Evolutionary conservation across 2,113 vertebrate genomes (phyloP), one percentile per base, ranked within the genome.

Genomic region (Muntiacus reevesi): DNA sequence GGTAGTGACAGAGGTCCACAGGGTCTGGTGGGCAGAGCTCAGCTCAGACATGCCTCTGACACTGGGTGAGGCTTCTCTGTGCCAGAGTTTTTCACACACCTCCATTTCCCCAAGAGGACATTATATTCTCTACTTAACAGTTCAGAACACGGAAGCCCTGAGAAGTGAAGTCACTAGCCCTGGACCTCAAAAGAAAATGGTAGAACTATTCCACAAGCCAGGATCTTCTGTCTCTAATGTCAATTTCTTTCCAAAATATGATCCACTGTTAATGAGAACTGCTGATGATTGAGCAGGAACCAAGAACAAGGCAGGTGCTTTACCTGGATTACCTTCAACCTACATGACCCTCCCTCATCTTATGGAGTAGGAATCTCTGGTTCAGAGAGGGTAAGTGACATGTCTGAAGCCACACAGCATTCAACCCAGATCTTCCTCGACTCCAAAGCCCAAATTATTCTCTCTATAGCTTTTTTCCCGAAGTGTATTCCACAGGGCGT

Each of bases 1-100:
- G 3, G 7, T 11, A 10, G 33, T 30, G 16, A 14, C 0, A 0
- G 27, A 33, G 33, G n/a, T 43, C 62, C 3, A 3, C 64, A 23
- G 25, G 47, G 33, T 17, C 81, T 76, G 33, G 30, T 16, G 76
- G 78, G 62, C 50, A 12, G 25, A 23, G 33, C 62, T 76, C 25
- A 4, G 36, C 59, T 81, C 79, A 15, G 60, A 62, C 30, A 36
- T 21, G 11, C 50, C 33, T 19, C 43, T 1, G 11, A 14, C 14
- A 0, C 0, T 4, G 52, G n/a, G 59, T 6, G 57, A 74, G 36
- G 43, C 8, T 16, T 33, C 13, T 36, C 19, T 15, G 54, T 3
- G 16, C 21, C 62, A 52, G n/a, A 13, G 21, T 57, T 62, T 71
- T 30, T 14, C 74, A 50, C 15, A 19, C 5, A 12, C 19, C 8